A percentile compares a stretch with the other conserved stretches of the same genome.
Conservation (phyloP, 2,888 invertebrate genomes). For the Dendrolimus houi region DNA sequence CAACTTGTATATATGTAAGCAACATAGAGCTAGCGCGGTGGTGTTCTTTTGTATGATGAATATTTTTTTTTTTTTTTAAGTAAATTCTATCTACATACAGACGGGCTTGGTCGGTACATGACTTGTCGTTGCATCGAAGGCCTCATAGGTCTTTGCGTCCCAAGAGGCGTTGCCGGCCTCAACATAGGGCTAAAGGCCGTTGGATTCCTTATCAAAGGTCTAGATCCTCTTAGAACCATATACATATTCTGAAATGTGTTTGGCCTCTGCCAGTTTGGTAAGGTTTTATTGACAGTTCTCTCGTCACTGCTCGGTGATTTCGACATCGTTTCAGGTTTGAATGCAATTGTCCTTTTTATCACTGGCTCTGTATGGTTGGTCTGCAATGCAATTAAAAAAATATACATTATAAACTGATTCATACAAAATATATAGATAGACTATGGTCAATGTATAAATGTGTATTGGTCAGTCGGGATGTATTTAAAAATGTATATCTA, state of each 20-base stretch:
- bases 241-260: neutral
- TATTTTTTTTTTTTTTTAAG: neutral
- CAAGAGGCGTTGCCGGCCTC: neutral
- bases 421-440: too few relatives aligned
- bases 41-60: constrained; percentile 21
- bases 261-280: neutral
- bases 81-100: constrained; percentile 28
- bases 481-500: too few relatives aligned
- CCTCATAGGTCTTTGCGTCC: constrained; percentile 1
- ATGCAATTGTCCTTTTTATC: neutral
- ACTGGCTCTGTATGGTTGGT: neutral
- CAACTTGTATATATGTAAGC: neutral
- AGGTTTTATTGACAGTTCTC: neutral
- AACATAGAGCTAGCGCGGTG: neutral
- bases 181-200: too few relatives aligned
- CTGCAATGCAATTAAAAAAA: neutral
- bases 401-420: too few relatives aligned
- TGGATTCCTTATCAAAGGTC: neutral
- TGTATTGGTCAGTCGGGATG: too few relatives aligned
- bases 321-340: neutral
- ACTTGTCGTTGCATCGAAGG: constrained; percentile 13
- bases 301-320: neutral
- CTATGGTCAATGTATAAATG: too few relatives aligned
- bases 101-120: constrained; percentile 13
- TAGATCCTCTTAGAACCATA: neutral